Evolutionary conservation across 2,888 invertebrate species (phyloP).

Genomic region (Teinopalpus imperialis): DNA sequence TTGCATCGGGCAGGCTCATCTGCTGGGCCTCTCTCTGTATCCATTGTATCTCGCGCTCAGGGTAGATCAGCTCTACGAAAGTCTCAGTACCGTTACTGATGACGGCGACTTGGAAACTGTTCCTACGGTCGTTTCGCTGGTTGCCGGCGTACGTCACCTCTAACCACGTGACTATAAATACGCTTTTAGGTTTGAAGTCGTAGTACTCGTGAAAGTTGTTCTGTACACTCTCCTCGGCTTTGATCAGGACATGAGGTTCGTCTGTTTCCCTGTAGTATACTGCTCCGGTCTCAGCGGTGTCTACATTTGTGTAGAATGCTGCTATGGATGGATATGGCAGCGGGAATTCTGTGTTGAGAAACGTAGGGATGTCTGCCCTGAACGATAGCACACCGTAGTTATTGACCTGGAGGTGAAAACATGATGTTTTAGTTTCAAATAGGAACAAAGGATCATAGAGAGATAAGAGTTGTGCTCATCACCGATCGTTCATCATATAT

Average conservation of each 20-base stretch:
- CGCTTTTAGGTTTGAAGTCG: constrained; percentile 88
- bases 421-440: no score
- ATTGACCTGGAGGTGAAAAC: constrained; percentile 96
- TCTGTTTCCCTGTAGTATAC: constrained; percentile 88
- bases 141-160: constrained; percentile 87
- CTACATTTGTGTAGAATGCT: constrained; percentile 95
- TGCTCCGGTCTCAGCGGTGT: constrained; percentile 87
- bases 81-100: constrained; percentile 89
- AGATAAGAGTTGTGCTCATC: no score
- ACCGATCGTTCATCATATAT: no score
- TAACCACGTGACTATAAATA: constrained; percentile 95
- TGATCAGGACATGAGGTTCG: constrained; percentile 81
- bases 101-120: constrained; percentile 90
- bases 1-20: constrained; percentile 92
- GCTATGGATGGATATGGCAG: constrained; percentile 94
- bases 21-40: constrained; percentile 89
- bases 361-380: constrained; percentile 92
- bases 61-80: constrained; percentile 94
- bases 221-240: constrained; percentile 87
- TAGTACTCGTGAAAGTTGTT: constrained; percentile 87
- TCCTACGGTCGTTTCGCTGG: constrained; percentile 76
- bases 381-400: constrained; percentile 95
- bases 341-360: constrained; percentile 94
- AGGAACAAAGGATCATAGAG: no score
- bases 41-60: constrained; percentile 95